Evolutionary conservation across 2,888 invertebrate genomes (phyloP).

Genomic region (Apodemia zela): DNA sequence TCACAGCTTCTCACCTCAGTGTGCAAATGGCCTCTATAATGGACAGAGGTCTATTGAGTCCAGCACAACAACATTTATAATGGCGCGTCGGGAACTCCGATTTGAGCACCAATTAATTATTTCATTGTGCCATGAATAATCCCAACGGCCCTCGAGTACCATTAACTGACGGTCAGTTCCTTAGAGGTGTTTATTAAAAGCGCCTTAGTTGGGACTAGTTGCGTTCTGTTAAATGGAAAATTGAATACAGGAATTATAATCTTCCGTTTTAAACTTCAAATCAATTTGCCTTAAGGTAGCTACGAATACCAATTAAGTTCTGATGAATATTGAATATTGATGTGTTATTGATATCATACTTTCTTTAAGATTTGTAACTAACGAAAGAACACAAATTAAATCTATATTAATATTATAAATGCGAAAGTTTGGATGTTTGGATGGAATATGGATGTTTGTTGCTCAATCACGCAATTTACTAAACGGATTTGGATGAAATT

Average conservation of each 20-base stretch:
- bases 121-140: conserved; percentile 66
- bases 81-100: conserved; percentile 57
- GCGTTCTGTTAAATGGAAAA: conserved; percentile 25
- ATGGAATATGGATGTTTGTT: too few relatives aligned
- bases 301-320: background rate
- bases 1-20: conserved; percentile 54
- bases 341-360: background rate
- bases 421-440: too few relatives aligned
- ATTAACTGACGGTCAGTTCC: conserved; percentile 75
- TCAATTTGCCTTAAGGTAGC: conserved; percentile 10
- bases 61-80: conserved; percentile 41
- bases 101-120: conserved; percentile 77
- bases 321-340: background rate
- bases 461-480: too few relatives aligned
- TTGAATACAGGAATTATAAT: conserved; percentile 12
- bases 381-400: too few relatives aligned
- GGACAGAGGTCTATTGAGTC: conserved; percentile 53
- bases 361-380: too few relatives aligned
- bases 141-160: conserved; percentile 58
- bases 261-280: conserved; percentile 3
- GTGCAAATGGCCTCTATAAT: conserved; percentile 60
- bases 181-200: conserved; percentile 72
- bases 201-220: conserved; percentile 54
- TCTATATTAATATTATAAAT: too few relatives aligned
- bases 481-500: too few relatives aligned